These are phyloP conservation scores for Unio delphinus DNA, from an alignment of 2,888 invertebrate species.

Conservation along the genomic window DNA sequence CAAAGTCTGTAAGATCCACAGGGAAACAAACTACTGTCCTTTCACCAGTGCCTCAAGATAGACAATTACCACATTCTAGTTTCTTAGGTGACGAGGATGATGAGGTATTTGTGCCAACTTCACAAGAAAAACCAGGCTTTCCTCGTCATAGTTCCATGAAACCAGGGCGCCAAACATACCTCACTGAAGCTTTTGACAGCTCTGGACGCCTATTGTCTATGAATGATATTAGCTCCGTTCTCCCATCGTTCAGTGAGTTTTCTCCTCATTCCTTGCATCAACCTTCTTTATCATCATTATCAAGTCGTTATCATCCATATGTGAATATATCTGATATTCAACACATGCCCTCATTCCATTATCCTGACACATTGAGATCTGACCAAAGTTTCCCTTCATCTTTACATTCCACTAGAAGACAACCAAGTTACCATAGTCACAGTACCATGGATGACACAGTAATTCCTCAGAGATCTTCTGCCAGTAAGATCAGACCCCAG, in stretches of 20 bases:
- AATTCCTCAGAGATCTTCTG: conserved; percentile 27
- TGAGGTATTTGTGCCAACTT: conserved; percentile 52
- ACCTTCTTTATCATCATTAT: no score
- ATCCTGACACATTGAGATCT: not conserved
- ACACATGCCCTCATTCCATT: not conserved
- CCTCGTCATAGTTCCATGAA: conserved; percentile 65
- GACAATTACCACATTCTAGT: conserved; percentile 26
- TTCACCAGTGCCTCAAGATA: conserved; percentile 18
- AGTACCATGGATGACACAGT: conserved; percentile 30
- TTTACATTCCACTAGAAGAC: conserved; percentile 3
- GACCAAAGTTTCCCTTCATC: not conserved
- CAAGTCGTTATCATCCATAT: no score
- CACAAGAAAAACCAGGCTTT: conserved; percentile 40
- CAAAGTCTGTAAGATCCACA: conserved; percentile 1
- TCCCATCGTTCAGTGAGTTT: conserved; percentile 43
- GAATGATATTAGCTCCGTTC: conserved; percentile 61
- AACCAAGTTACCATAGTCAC: conserved; percentile 13
- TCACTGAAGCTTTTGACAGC: conserved; percentile 40
- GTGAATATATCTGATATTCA: no score
- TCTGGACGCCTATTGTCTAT: conserved; percentile 39
- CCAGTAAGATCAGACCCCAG: conserved; percentile 6
- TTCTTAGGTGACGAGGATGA: conserved; percentile 28
- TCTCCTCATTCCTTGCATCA: not conserved
- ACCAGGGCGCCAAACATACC: conserved; percentile 52
- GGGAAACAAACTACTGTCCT: not conserved